These are phyloP conservation scores for Lithophane leautieri DNA, from an alignment of 2,888 invertebrate species.

Conservation along the genomic window DNA sequence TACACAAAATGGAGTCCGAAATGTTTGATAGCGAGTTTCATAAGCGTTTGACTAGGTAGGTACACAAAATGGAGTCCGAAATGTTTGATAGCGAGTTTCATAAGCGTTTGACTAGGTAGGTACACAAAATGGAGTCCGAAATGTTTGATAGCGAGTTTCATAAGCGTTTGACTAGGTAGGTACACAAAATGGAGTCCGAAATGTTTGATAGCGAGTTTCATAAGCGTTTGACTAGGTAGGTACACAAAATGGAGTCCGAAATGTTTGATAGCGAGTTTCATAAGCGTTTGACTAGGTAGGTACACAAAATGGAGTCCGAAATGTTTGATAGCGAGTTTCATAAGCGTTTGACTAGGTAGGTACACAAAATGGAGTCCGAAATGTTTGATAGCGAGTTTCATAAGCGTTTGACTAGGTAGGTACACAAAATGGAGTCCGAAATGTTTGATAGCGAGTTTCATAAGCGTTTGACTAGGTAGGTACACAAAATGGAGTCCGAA, in stretches of 20 bases:
- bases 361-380: no score
- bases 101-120: neutral
- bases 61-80: no score
- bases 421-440: no score
- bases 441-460: neutral
- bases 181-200: no score
- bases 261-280: neutral
- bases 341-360: neutral
- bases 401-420: neutral
- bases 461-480: neutral
- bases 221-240: neutral
- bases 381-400: neutral
- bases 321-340: neutral
- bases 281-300: neutral
- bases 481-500: no score
- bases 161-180: neutral
- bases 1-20: no score
- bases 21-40: neutral
- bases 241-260: no score
- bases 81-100: neutral
- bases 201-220: neutral
- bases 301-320: no score
- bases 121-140: no score
- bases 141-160: neutral
- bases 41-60: neutral